Percentiles rank a stretch among this genome's conserved stretches.
phyloP scores from a whole-genome alignment of 2,797 vertebrate species.

The Karalla daura region DNA sequence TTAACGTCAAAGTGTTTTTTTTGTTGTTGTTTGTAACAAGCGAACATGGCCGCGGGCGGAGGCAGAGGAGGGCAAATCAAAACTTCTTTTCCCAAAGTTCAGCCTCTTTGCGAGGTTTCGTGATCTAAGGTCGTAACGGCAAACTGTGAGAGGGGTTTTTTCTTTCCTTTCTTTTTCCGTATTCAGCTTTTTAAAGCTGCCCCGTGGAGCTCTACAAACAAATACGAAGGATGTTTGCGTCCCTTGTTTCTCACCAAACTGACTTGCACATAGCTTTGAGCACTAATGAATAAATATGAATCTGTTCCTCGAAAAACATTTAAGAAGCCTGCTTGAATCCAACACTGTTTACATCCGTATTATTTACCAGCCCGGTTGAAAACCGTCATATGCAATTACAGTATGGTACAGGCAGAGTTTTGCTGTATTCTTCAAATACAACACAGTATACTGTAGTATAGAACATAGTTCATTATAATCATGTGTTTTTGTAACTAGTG shows the following conservation, averaged over 20 bases:
- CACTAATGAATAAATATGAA: neutral
- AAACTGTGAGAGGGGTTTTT: neutral
- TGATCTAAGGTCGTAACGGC: neutral
- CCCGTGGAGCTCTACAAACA: neutral
- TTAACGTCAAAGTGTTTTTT: neutral
- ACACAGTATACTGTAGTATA: no score
- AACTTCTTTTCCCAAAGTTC: no score
- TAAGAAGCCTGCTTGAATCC: neutral
- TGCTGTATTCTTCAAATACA: no score
- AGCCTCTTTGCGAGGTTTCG: neutral
- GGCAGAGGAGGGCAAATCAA: no score
- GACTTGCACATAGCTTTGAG: neutral
- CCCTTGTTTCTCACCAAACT: neutral
- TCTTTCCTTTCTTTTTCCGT: neutral
- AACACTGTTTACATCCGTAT: neutral
- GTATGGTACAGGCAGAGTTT: no score
- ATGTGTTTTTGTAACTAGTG: no score
- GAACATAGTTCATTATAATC: no score
- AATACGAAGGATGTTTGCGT: neutral
- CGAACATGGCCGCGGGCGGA: neutral
- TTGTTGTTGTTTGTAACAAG: neutral
- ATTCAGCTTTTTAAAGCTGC: neutral
- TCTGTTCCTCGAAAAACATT: neutral
- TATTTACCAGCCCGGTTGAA: no score
- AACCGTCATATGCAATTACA: no score